Evolutionary conservation across 2,797 vertebrate species (phyloP).

Genomic region (Aplochiton taeniatus): DNA sequence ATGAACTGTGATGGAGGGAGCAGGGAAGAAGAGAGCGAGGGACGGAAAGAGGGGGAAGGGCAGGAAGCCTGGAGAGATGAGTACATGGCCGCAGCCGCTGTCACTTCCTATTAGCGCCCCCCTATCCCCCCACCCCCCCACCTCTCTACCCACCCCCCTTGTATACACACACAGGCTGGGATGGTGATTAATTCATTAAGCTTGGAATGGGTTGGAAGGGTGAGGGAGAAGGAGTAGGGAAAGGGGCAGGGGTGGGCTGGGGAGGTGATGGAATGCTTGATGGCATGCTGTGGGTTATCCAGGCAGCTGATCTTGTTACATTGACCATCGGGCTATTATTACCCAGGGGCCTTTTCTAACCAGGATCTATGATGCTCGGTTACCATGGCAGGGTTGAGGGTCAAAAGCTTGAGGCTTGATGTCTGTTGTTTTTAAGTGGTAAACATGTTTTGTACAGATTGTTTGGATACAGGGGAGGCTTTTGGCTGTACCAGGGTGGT

Average conservation of each 20-base stretch:
- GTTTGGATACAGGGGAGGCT: too few species aligned
- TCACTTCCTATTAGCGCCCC: conserved; percentile 69
- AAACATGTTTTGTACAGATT: too few species aligned
- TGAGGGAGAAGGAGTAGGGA: conserved; percentile 31
- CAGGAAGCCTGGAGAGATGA: conserved; percentile 66
- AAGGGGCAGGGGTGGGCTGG: conserved; percentile 26
- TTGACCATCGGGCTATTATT: too few species aligned
- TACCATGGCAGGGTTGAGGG: too few species aligned
- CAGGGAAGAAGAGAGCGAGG: background rate
- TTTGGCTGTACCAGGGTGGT: too few species aligned
- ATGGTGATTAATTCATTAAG: conserved; percentile 69
- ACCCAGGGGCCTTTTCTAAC: too few species aligned
- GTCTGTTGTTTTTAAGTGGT: too few species aligned
- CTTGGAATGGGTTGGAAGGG: conserved; percentile 20
- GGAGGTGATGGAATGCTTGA: conserved; percentile 55
- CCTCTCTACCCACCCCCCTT: conserved; percentile 38
- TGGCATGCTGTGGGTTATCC: conserved; percentile 58
- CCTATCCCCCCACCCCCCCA: conserved; percentile 37
- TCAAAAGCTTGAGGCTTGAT: too few species aligned
- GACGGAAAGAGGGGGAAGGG: conserved; percentile 20
- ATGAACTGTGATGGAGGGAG: conserved; percentile 35
- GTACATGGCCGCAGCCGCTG: conserved; percentile 62
- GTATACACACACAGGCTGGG: conserved; percentile 41
- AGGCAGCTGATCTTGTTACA: conserved; percentile 43
- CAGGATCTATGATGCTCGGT: too few species aligned